Percentiles rank a stretch among this genome's conserved stretches.
Conservation (phyloP, 2,797 vertebrate genomes). For the Falco concolor region DNA sequence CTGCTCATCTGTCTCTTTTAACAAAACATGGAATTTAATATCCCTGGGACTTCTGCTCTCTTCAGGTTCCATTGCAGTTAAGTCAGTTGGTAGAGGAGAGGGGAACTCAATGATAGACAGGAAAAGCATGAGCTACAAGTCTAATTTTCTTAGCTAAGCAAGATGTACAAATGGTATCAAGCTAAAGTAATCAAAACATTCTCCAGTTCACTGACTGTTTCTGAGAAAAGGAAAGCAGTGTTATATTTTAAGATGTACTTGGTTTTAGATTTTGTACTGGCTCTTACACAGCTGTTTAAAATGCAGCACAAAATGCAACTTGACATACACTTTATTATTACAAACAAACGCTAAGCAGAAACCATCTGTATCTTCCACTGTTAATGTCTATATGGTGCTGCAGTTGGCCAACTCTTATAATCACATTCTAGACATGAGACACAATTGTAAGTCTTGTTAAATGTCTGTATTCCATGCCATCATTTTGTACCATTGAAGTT, state of each 20-base stretch:
- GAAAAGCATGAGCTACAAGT: background rate
- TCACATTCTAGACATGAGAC: background rate
- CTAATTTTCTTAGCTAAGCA: constrained; percentile 6
- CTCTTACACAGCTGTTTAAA: constrained; percentile 37
- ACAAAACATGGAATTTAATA: constrained; percentile 5
- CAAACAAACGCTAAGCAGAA: constrained; percentile 37
- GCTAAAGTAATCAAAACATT: constrained; percentile 48
- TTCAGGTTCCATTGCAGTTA: background rate
- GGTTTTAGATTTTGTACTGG: background rate
- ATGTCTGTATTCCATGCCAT: background rate
- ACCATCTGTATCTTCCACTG: constrained; percentile 31
- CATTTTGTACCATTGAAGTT: background rate
- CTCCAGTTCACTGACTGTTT: background rate
- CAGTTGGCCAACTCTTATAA: constrained; percentile 38
- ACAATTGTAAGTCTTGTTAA: background rate
- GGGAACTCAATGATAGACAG: background rate
- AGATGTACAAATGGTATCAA: background rate
- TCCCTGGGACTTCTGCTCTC: background rate
- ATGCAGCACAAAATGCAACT: constrained; percentile 14
- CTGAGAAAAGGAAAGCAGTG: background rate
- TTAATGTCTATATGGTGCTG: background rate
- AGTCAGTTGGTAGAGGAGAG: background rate
- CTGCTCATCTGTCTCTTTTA: constrained; percentile 17
- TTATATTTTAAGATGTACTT: background rate
- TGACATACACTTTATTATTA: constrained; percentile 15